Conservation (phyloP, 2,797 vertebrate species). For the Lophura swinhoii region DNA sequence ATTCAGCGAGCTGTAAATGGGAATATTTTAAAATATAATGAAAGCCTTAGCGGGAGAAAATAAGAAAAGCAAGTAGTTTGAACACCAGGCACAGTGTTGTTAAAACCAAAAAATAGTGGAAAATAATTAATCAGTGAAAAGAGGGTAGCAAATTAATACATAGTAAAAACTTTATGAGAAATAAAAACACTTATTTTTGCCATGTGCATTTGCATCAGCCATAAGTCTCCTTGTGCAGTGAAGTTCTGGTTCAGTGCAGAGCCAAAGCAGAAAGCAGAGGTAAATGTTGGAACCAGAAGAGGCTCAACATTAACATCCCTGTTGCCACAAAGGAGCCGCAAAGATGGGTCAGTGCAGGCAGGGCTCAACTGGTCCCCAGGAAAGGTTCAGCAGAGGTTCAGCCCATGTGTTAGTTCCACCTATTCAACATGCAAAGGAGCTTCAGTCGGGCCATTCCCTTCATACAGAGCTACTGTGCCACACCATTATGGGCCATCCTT, state of each 20-base stretch:
- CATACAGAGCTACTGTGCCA: neutral
- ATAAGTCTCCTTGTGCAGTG: neutral
- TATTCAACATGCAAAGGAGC: neutral
- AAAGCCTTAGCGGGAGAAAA: neutral
- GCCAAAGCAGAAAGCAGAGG: neutral
- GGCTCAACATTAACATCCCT: neutral
- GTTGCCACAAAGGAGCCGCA: neutral
- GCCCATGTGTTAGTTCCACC: rapidly evolving
- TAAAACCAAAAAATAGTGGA: neutral
- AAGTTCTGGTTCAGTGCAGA: neutral
- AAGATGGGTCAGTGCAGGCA: neutral
- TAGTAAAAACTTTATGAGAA: neutral
- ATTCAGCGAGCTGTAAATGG: neutral
- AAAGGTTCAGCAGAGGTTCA: neutral
- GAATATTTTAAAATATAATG: slow-evolving; percentile 16
- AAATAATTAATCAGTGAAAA: slow-evolving; percentile 26
- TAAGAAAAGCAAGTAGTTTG: neutral
- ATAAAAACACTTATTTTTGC: slow-evolving; percentile 26
- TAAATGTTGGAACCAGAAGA: neutral
- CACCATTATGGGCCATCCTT: neutral
- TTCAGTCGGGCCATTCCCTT: neutral
- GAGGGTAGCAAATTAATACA: neutral
- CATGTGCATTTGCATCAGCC: neutral
- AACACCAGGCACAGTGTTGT: neutral
- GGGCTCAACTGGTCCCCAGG: neutral